Evolutionary conservation across 2,113 vertebrate genomes (phyloP).

Genomic region (Mesembrinibis cayennensis): DNA sequence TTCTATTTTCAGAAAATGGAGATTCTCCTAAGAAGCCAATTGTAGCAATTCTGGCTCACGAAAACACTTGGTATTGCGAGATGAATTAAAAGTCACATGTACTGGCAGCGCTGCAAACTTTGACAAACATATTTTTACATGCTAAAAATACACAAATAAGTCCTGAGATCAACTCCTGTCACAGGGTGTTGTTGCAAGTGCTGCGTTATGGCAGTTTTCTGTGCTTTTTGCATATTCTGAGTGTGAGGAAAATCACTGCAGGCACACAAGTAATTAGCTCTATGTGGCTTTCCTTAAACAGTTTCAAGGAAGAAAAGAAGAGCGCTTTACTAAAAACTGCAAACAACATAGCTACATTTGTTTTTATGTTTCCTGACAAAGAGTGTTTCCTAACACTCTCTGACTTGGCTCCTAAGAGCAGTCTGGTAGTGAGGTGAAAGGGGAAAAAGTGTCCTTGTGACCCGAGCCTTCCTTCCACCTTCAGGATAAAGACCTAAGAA

Average conservation of each 20-base stretch:
- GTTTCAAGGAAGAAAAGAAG: background rate
- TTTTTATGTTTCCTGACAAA: background rate
- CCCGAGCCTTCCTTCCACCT: background rate
- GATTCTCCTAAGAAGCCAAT: background rate
- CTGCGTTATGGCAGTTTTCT: background rate
- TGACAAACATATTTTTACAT: background rate
- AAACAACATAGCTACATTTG: background rate
- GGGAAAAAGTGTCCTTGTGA: background rate
- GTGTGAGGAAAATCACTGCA: background rate
- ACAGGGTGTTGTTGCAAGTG: background rate
- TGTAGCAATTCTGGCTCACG: background rate
- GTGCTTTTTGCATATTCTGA: background rate
- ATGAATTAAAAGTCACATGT: background rate
- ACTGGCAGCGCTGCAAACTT: background rate
- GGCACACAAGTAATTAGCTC: background rate
- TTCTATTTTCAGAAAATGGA: conserved; percentile 34
- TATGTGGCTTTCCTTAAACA: background rate
- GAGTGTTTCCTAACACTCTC: background rate
- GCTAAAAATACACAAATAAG: conserved; percentile 9
- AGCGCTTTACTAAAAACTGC: background rate
- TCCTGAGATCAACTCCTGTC: background rate
- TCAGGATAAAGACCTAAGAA: background rate
- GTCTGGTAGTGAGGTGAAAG: background rate
- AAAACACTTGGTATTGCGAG: background rate
- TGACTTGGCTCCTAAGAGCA: background rate